Evolutionary conservation across 53 echinoderm and acorn worm genomes (phyloP).

Genomic region (Pentamera pediparva): DNA sequence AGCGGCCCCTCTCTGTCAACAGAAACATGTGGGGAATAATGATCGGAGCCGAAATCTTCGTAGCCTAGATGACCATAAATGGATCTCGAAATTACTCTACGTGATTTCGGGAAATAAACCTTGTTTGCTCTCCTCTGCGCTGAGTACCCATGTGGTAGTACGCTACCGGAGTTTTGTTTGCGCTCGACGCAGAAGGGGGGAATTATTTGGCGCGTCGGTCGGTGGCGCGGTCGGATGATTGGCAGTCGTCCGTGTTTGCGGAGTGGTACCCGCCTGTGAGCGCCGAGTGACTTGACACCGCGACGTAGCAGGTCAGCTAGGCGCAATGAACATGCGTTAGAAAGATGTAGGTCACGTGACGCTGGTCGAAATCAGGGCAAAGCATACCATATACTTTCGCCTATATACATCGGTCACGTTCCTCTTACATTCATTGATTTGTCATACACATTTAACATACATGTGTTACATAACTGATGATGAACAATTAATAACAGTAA

Average conservation of each 20-base stretch:
- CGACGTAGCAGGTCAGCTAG: too few species aligned
- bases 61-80: conserved; percentile 15
- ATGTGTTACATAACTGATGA: too few species aligned
- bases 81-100: conserved; percentile 31
- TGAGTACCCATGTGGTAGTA: conserved; percentile 7
- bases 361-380: too few species aligned
- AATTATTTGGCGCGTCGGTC: not conserved
- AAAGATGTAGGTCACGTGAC: too few species aligned
- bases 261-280: too few species aligned
- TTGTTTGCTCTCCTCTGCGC: conserved; percentile 18
- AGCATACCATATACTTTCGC: too few species aligned
- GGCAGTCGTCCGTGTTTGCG: not conserved
- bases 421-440: too few species aligned
- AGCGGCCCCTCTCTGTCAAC: conserved; percentile 5
- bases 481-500: too few species aligned
- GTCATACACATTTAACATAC: too few species aligned
- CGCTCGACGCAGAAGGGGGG: not conserved
- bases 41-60: not conserved
- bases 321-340: too few species aligned
- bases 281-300: too few species aligned
- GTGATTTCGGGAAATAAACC: conserved; percentile 22
- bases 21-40: conserved; percentile 24
- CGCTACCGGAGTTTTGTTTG: conserved; percentile 20
- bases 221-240: not conserved
- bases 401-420: too few species aligned